Base-by-base conservation (phyloP, 2,888 invertebrate species). In the Cylloceria caligata region DNA sequence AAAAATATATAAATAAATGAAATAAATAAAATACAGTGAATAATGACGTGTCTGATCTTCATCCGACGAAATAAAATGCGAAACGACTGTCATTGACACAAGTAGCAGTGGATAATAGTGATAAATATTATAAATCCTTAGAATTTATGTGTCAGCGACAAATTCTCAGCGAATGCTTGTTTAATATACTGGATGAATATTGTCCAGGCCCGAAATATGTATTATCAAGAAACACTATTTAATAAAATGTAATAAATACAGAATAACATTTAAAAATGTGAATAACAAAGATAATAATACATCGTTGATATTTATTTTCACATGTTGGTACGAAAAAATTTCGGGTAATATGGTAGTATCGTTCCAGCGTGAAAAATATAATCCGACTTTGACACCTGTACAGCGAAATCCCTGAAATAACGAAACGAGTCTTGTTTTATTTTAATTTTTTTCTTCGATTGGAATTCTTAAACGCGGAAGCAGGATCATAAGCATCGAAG, bases 401-500 rank as follows among this genome's bases (percentile, higher is more conserved):
- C 21, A 39, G 45, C 39, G 30, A 57, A 73, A 72, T 81, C 68
- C 55, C 39, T 7, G 36, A 57, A 68, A 60, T 34, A 34, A 47
- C 21, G 36, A 11, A 49, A 16, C n/a, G 27, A 55, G 13, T 13
- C 2, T 57, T 57, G 27, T 16, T 1, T 34, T 57, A 7, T 52
- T 45, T 21, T 39, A 3, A 11, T 7, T 21, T n/a, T 77, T 67
- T 27, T 55, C 47, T 30, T 67, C 45, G 24, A 30, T 27, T 57
- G 45, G 21, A 69, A 81, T 77, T 77, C 27, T 64, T 36, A 47
- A 57, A 72, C 64, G 30, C 73, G 72, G 76, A 76, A 81, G 71
- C 19, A n/a, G 47, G 16, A 47, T 5, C 9, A 42, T 57, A 42
- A 57, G 34, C 42, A 36, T 65, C 30, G 9, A 57, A n/a, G 30